A percentile compares a stretch with the other conserved stretches of the same genome.
Evolutionary conservation across 1,140 invertebrate species (phyloP).

Genomic region (Brachionus sp.): DNA sequence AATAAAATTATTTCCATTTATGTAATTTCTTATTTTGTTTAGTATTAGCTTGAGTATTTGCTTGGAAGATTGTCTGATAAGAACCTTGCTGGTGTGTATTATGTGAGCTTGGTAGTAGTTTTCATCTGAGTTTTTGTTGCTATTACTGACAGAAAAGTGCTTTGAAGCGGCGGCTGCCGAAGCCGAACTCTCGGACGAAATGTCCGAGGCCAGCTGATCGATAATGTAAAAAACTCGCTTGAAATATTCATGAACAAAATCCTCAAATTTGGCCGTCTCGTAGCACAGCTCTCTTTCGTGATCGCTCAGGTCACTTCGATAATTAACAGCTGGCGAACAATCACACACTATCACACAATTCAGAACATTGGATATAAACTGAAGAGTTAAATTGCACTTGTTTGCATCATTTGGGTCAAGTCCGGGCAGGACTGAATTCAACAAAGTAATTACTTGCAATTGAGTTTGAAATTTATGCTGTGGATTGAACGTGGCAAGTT

Average conservation of each 20-base stretch:
- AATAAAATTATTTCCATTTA: conserved; percentile 34
- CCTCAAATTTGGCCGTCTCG: conserved; percentile 77
- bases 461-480: conserved; percentile 70
- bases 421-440: conserved; percentile 75
- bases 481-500: conserved; percentile 61
- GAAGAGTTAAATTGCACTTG: conserved; percentile 73
- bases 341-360: conserved; percentile 76
- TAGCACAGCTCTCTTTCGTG: conserved; percentile 73
- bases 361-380: conserved; percentile 73
- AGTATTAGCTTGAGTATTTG: not conserved
- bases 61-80: conserved; percentile 36
- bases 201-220: conserved; percentile 14
- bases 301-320: conserved; percentile 70
- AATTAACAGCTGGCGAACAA: conserved; percentile 70
- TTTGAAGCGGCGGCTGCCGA: conserved; percentile 31
- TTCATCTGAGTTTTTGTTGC: conserved; percentile 25
- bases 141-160: not conserved
- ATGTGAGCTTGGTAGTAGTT: conserved; percentile 43
- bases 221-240: conserved; percentile 37
- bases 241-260: conserved; percentile 80
- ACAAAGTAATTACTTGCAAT: conserved; percentile 73
- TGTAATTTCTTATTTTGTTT: conserved; percentile 25
- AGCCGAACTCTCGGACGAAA: not conserved
- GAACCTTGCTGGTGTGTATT: conserved; percentile 6
- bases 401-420: conserved; percentile 84